Conservation (phyloP, 2,888 invertebrate species). For the Meandrusa payeni region DNA sequence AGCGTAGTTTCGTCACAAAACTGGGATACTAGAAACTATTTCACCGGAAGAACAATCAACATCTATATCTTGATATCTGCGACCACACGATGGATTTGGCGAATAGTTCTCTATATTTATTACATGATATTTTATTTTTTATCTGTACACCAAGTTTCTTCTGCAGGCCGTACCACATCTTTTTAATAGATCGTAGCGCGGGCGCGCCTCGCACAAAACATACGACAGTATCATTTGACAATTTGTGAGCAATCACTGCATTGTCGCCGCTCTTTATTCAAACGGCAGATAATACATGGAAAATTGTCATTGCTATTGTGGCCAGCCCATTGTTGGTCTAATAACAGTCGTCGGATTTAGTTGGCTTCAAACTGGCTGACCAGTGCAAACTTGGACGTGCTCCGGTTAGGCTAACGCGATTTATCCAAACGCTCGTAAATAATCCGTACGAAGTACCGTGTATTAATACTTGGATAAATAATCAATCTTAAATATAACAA, state of each 20-base stretch:
- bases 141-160: neutral
- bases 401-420: conserved; percentile 39
- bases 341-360: conserved; percentile 73
- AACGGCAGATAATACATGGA: conserved; percentile 77
- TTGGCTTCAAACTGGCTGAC: conserved; percentile 58
- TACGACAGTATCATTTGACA: conserved; percentile 78
- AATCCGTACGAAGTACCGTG: too few species aligned
- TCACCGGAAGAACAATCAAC: too few species aligned
- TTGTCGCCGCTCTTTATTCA: conserved; percentile 81
- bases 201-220: conserved; percentile 74
- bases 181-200: conserved; percentile 61
- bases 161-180: conserved; percentile 26
- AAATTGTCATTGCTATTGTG: conserved; percentile 78
- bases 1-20: too few species aligned
- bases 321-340: conserved; percentile 68
- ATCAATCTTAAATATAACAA: too few species aligned
- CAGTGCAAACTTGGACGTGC: conserved; percentile 58
- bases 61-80: too few species aligned
- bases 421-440: conserved; percentile 4
- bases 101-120: too few species aligned
- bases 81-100: too few species aligned
- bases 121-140: conserved; percentile 2
- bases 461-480: too few species aligned
- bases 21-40: too few species aligned
- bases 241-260: conserved; percentile 80